Conservation (phyloP, 2,113 vertebrate genomes). For the Isichthys henryi region DNA sequence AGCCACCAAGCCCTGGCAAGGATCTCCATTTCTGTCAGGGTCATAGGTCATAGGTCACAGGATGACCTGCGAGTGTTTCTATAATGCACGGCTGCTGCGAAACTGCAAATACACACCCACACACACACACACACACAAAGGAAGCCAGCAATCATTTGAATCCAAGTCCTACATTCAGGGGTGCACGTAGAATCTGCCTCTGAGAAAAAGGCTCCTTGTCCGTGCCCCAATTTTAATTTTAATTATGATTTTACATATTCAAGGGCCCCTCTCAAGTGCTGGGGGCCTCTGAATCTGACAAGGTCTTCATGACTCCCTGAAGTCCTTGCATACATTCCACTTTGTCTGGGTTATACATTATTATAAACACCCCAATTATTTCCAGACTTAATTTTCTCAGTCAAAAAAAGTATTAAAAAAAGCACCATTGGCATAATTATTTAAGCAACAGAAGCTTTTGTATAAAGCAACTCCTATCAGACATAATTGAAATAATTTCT, state of each 20-base stretch:
- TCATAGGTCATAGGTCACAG: not conserved
- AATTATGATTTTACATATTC: not conserved
- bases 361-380: not conserved
- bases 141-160: not conserved
- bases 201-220: not conserved
- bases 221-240: not conserved
- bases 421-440: not conserved
- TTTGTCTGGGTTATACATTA: not conserved
- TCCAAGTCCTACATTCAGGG: not conserved
- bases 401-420: not conserved
- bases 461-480: not conserved
- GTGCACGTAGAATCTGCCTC: not conserved
- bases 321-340: not conserved
- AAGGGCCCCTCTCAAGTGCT: not conserved
- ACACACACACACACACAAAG: not conserved
- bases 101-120: not conserved
- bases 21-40: slow-evolving; percentile 4
- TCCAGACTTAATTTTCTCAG: not conserved
- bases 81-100: not conserved
- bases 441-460: not conserved
- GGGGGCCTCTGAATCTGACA: not conserved
- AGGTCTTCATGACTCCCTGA: not conserved
- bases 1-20: not conserved
- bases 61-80: not conserved
- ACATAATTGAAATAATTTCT: not conserved